Base-by-base conservation (phyloP, 2,888 invertebrate genomes). In the Polylopha cassiicola region DNA sequence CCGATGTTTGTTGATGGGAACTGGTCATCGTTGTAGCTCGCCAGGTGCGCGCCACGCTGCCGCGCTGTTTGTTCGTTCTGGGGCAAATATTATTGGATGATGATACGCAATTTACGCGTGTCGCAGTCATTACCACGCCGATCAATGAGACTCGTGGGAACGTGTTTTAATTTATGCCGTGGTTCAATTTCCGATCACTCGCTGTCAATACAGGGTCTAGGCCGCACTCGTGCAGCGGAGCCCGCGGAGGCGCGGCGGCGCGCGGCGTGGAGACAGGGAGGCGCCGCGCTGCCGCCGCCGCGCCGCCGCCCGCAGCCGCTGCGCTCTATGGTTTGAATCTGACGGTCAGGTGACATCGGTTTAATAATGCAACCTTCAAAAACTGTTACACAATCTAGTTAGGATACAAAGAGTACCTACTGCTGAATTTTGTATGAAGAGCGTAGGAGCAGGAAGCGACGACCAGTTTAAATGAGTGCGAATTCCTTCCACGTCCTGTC, bases 61-160 rank as follows among this genome's bases (percentile, higher is more conserved):
- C 41, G 28, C 38, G 18, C 29, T 42, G 43, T 43, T 43, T 43
- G 23, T 33, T 37, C 37, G 16, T 26, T 48, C 44, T 31, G 46
- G 51, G 48, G 52, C 70, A 71, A 76, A 75, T 73, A 70, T 74
- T 73, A 75, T 75, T 69, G 73, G 56, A 74, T 61, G 69, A 71
- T 73, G 73, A 74, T 74, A 69, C 59, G 69, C 72, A 65, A 72
- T 73, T 65, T 67, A 65, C 58, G 63, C 61, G 61, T 62, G 63
- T 65, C 58, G 52, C 36, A 14, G 20, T 26, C 39, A 42, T 37
- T 37, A 37, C 36, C 24, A 37, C 21, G 6, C 32, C 26, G 10
- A 14, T 15, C 10, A 15, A 18, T 11, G 39, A 41, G 29, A 34
- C 42, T 27, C 42, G 42, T 42, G 42, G 31, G 42, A 42, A 42